These are phyloP conservation scores for Psittacula derbiana DNA, from an alignment of 2,797 vertebrate species.

Conservation along the genomic window DNA sequence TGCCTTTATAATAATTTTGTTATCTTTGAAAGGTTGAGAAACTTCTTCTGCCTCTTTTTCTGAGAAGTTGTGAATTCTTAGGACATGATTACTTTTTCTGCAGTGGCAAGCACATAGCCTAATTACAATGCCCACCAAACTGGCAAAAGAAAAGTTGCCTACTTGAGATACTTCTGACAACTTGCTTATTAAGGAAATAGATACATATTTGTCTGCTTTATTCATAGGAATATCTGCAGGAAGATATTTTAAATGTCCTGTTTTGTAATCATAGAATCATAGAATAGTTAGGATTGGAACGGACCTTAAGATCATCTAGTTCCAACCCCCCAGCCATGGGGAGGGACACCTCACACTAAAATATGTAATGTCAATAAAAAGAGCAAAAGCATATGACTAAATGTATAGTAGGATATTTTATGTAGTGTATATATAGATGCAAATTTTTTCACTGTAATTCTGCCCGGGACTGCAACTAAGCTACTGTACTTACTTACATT, in stretches of 20 bases:
- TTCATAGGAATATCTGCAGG: not conserved
- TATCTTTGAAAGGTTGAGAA: not conserved
- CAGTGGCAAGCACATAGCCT: fast-evolving
- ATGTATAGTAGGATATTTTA: not conserved
- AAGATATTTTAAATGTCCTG: not conserved
- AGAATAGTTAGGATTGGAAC: not conserved
- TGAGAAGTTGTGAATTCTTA: not conserved
- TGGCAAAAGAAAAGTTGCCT: not conserved
- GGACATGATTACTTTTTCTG: not conserved
- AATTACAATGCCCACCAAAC: not conserved
- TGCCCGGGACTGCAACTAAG: not conserved
- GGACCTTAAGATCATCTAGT: not conserved
- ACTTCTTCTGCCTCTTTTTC: not conserved
- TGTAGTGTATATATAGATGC: not conserved
- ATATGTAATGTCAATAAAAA: not conserved
- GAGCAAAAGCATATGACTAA: not conserved
- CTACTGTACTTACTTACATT: not conserved
- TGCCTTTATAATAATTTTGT: not conserved
- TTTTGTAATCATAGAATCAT: not conserved
- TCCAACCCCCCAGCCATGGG: not conserved
- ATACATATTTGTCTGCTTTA: not conserved
- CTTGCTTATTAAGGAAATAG: not conserved
- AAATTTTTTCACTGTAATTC: not conserved
- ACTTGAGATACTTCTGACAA: not conserved
- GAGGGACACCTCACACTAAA: not conserved